Percentiles rank a stretch among this genome's conserved stretches.
phyloP scores from a whole-genome alignment of 2,888 invertebrate genomes.

The Graphium colonna region DNA sequence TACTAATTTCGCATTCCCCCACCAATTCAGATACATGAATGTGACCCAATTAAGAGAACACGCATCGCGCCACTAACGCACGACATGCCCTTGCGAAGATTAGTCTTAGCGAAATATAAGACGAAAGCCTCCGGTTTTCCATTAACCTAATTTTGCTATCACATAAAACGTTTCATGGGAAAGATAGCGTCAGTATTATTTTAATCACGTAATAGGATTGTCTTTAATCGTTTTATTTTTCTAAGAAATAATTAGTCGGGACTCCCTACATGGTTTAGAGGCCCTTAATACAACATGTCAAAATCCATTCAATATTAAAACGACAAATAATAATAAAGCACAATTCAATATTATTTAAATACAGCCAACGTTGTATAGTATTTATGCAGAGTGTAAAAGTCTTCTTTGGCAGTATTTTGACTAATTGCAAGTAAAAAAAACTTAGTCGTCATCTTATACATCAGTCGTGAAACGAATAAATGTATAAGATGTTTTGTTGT shows the following conservation, averaged over 20 bases:
- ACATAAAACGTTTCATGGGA: constrained; percentile 31
- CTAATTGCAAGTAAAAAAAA: no score
- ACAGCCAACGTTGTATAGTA: no score
- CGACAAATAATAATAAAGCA: no score
- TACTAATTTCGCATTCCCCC: constrained; percentile 50
- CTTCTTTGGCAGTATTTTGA: no score
- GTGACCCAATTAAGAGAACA: constrained; percentile 70
- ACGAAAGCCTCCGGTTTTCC: constrained; percentile 43
- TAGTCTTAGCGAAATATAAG: constrained; percentile 51
- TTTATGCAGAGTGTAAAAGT: no score
- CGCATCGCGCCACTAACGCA: constrained; percentile 61
- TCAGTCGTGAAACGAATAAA: no score
- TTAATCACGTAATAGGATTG: background rate
- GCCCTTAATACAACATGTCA: no score
- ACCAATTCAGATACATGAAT: constrained; percentile 55
- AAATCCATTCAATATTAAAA: no score
- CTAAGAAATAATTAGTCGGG: background rate
- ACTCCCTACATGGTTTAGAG: no score
- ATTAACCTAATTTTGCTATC: constrained; percentile 40
- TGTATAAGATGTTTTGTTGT: no score
- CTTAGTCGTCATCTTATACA: no score
- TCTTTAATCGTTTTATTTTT: constrained; percentile 1
- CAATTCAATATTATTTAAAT: no score
- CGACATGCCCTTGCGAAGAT: constrained; percentile 57
- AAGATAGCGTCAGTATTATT: background rate